These are phyloP conservation scores for Drosophila neotestacea DNA, from an alignment of 2,888 invertebrate genomes.

Conservation along the genomic window DNA sequence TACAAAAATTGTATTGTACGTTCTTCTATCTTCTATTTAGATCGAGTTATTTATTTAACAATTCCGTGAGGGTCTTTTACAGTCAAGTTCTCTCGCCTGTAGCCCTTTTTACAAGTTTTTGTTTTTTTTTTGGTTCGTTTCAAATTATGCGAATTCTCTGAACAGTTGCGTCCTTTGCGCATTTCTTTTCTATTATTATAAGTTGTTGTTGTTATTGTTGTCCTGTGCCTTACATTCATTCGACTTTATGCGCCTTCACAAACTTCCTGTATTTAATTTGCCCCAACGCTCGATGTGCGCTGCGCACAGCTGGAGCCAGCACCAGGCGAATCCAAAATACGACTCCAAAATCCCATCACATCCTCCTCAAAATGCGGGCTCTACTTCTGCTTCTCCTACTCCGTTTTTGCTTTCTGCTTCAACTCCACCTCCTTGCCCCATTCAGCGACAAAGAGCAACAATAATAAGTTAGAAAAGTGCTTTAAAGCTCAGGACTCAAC, in stretches of 20 bases:
- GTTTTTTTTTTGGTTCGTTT: constrained; percentile 1
- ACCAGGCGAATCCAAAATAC: constrained; percentile 41
- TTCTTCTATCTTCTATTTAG: no score
- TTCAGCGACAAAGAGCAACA: constrained; percentile 52
- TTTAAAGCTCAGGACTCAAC: background rate
- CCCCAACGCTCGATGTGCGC: constrained; percentile 37
- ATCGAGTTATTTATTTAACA: no score
- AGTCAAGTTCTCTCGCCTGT: no score
- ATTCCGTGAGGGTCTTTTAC: no score
- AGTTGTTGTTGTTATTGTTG: constrained; percentile 17
- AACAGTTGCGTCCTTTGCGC: constrained; percentile 51
- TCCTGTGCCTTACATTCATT: constrained; percentile 38
- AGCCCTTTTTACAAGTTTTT: background rate
- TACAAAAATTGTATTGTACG: no score
- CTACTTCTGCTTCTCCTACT: background rate
- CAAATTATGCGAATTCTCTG: constrained; percentile 41
- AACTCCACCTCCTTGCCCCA: background rate
- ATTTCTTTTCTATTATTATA: constrained; percentile 67
- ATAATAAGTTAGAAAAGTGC: constrained; percentile 41
- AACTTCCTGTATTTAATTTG: constrained; percentile 76
- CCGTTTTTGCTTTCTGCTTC: background rate
- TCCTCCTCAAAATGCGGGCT: background rate
- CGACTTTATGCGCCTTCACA: constrained; percentile 31
- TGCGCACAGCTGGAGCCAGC: constrained; percentile 49
- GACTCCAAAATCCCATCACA: constrained; percentile 17